Base-by-base conservation (phyloP, 2,113 vertebrate genomes). In the Microtus ochrogaster region DNA sequence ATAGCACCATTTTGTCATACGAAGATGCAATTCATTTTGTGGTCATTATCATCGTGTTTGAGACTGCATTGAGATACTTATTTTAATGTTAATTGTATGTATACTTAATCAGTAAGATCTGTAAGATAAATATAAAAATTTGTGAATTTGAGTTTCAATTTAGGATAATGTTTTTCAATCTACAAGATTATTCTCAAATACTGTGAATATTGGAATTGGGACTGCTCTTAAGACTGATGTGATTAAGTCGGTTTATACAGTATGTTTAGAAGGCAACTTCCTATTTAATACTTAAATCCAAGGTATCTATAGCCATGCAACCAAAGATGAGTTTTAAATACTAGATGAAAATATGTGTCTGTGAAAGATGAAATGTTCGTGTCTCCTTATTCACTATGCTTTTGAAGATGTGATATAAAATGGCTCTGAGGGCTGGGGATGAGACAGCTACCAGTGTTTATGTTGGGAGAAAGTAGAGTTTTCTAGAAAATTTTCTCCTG, bases 1-100 rank as follows among this genome's bases (percentile, higher is more conserved):
- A 94, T 79, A 66, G 66, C 76, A 95, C 61, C 78, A 93, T 95
- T 73, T 93, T 96, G 79, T 96, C 96, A 97, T 93, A 79, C 78
- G 88, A 94, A 81, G 83, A n/a, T 96, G 14, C 58, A 94, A 47
- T 96, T 97, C 86, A 96, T 96, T 74, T 96, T 97, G 89, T 96
- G 83, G 88, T 97, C 89, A 90, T 96, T 95, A 90, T 63, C 81
- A 92, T 95, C 91, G 33, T 96, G 90, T 97, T 96, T 94, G 41
- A 70, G 3, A 90, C 88, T 90, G 9, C 93, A 94, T 36, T 94
- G 66, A 93, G 94, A 81, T 82, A 91, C 44, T 93, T 92, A 91
- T 78, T 96, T 94, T 77, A 84, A 87, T 96, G 74, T 95, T 92
- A 84, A 95, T 85, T 96, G 90, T 97, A 65, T 93, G 49, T n/a